A percentile compares a stretch with the other conserved stretches of the same genome.
Evolutionary conservation across 2,888 invertebrate species (phyloP).

Genomic region (Drosophila subquinaria): DNA sequence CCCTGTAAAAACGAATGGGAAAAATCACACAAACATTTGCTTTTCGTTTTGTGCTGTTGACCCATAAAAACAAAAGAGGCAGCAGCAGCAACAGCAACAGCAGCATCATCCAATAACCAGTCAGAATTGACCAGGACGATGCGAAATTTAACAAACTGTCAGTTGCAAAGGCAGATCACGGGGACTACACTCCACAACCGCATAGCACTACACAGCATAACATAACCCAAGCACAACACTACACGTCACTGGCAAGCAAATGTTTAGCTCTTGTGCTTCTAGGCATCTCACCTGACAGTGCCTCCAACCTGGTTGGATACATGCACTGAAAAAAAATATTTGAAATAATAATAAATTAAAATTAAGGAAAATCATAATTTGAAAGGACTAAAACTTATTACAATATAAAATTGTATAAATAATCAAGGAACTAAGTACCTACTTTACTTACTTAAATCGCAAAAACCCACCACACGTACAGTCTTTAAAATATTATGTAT

Average conservation of each 20-base stretch:
- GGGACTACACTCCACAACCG: slow-evolving; percentile 29
- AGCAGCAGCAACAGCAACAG: not conserved
- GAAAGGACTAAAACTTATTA: too few species aligned
- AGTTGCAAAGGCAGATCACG: slow-evolving; percentile 57
- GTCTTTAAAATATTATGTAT: too few species aligned
- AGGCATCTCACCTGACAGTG: slow-evolving; percentile 4
- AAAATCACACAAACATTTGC: slow-evolving; percentile 55
- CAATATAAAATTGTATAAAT: too few species aligned
- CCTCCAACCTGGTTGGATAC: slow-evolving; percentile 10
- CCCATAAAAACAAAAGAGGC: slow-evolving; percentile 64
- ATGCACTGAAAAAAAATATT: slow-evolving; percentile 7
- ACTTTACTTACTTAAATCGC: too few species aligned
- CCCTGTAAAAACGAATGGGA: slow-evolving; percentile 18
- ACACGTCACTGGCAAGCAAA: slow-evolving; percentile 55
- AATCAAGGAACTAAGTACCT: too few species aligned
- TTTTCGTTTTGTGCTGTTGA: slow-evolving; percentile 65
- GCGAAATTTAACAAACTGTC: slow-evolving; percentile 74
- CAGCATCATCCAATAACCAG: slow-evolving; percentile 26
- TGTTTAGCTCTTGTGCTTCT: slow-evolving; percentile 44
- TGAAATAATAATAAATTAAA: not conserved
- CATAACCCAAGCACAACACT: slow-evolving; percentile 48
- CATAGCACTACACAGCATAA: slow-evolving; percentile 41
- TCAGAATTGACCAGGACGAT: slow-evolving; percentile 10
- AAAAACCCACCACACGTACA: too few species aligned
- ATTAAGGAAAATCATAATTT: too few species aligned